Conservation (phyloP, 1,140 invertebrate species). For the Hyles vespertilio region DNA sequence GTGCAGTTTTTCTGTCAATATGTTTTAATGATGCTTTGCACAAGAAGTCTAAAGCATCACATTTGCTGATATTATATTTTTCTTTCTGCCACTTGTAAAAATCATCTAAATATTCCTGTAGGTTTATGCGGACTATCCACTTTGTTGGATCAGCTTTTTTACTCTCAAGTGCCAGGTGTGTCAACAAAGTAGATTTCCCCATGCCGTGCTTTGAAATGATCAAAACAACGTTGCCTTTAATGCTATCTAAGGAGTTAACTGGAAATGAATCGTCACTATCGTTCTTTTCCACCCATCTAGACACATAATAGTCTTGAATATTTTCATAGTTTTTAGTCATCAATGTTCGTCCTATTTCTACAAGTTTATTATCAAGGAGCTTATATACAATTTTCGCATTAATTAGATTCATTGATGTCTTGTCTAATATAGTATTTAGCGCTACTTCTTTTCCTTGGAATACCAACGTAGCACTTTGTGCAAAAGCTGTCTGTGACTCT, state of each 20-base stretch:
- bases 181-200: slow-evolving; percentile 21
- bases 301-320: slow-evolving; percentile 15
- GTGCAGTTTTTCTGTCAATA: slow-evolving; percentile 1
- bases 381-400: slow-evolving; percentile 7
- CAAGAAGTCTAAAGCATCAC: slow-evolving; percentile 10
- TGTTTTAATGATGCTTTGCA: slow-evolving; percentile 13
- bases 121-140: slow-evolving; percentile 17
- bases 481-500: slow-evolving; percentile 7
- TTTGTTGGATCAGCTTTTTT: slow-evolving; percentile 13
- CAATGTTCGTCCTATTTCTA: slow-evolving; percentile 15
- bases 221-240: slow-evolving; percentile 15
- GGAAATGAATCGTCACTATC: slow-evolving; percentile 3
- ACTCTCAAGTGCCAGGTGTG: slow-evolving; percentile 16
- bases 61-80: neutral
- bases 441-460: slow-evolving; percentile 23
- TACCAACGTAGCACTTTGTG: slow-evolving; percentile 7
- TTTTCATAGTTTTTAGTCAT: slow-evolving; percentile 10
- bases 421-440: slow-evolving; percentile 13
- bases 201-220: slow-evolving; percentile 14
- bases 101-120: slow-evolving; percentile 6
- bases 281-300: slow-evolving; percentile 7
- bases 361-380: slow-evolving; percentile 17
- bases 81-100: slow-evolving; percentile 11
- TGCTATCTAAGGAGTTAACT: slow-evolving; percentile 14
- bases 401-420: slow-evolving; percentile 8